Percentiles rank a stretch among this genome's conserved stretches.
These are phyloP conservation scores for Hydractinia echinata DNA, from an alignment of 30 jellyfish, hydroid and myxozoan species.

Conservation along the genomic window DNA sequence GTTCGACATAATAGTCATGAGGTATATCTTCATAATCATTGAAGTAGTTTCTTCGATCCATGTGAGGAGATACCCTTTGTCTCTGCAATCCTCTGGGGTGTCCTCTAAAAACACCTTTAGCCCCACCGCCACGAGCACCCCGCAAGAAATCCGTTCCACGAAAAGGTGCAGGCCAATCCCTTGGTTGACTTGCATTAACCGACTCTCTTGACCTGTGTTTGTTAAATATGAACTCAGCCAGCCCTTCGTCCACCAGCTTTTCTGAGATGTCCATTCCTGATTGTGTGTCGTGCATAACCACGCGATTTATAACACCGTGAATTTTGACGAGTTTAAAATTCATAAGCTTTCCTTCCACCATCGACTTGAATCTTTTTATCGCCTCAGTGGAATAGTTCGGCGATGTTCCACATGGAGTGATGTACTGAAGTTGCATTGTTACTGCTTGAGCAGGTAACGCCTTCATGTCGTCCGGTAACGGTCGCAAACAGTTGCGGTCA, in stretches of 20 bases:
- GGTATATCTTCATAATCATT: too few species aligned
- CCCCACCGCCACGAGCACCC: too few species aligned
- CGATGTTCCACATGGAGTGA: conserved; percentile 24
- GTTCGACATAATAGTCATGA: too few species aligned
- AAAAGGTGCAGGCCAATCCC: too few species aligned
- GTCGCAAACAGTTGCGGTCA: conserved; percentile 23
- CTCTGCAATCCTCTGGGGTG: too few species aligned
- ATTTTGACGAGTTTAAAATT: background rate
- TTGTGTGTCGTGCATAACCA: background rate
- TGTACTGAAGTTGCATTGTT: conserved; percentile 28
- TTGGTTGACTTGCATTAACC: too few species aligned
- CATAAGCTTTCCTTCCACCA: conserved; percentile 10
- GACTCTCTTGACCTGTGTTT: background rate
- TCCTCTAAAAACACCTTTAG: too few species aligned
- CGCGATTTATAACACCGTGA: background rate
- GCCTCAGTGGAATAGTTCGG: conserved; percentile 27
- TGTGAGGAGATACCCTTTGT: too few species aligned
- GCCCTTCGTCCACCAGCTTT: background rate
- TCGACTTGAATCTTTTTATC: conserved; percentile 12
- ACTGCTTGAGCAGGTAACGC: conserved; percentile 57
- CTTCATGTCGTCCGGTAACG: conserved; percentile 53
- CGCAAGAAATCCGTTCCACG: too few species aligned
- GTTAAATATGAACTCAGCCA: background rate
- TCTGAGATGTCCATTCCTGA: conserved; percentile 1
- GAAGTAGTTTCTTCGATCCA: too few species aligned